A percentile compares a stretch with the other conserved stretches of the same genome.
These are phyloP conservation scores for Cephus rjabovi DNA, from an alignment of 2,888 invertebrate genomes.

Conservation along the genomic window DNA sequence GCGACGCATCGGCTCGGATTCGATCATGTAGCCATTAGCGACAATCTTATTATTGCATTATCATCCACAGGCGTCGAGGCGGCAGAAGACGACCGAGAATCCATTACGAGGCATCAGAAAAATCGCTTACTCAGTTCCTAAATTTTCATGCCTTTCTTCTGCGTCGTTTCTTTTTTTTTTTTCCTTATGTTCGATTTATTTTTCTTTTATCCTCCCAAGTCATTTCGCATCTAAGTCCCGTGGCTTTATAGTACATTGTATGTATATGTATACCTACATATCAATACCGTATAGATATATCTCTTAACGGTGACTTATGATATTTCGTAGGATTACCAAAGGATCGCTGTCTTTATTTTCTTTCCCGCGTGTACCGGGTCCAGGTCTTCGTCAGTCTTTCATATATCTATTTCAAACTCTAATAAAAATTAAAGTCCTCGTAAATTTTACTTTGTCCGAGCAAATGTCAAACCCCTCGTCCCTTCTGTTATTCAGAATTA, in stretches of 20 bases:
- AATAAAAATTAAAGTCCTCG: background rate
- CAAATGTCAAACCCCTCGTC: background rate
- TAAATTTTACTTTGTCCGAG: background rate
- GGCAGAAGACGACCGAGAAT: background rate
- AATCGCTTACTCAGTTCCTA: background rate
- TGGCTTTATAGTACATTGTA: background rate
- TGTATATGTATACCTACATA: background rate
- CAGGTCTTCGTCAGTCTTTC: background rate
- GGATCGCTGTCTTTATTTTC: background rate
- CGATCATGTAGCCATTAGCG: background rate
- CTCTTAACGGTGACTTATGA: background rate
- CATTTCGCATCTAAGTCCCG: background rate
- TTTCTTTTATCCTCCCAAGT: background rate
- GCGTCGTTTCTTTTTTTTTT: background rate
- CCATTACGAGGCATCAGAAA: background rate
- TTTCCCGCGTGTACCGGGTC: background rate
- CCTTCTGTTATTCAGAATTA: background rate
- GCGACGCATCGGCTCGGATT: background rate
- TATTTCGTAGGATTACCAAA: background rate
- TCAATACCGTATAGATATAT: background rate
- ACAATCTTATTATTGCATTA: background rate
- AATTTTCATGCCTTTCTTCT: background rate
- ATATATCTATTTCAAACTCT: background rate
- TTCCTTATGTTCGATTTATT: background rate
- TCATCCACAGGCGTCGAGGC: background rate